Evolutionary conservation across 2,888 invertebrate species (phyloP), one percentile per base, ranked within the genome.

Genomic region (Colostygia pectinataria): DNA sequence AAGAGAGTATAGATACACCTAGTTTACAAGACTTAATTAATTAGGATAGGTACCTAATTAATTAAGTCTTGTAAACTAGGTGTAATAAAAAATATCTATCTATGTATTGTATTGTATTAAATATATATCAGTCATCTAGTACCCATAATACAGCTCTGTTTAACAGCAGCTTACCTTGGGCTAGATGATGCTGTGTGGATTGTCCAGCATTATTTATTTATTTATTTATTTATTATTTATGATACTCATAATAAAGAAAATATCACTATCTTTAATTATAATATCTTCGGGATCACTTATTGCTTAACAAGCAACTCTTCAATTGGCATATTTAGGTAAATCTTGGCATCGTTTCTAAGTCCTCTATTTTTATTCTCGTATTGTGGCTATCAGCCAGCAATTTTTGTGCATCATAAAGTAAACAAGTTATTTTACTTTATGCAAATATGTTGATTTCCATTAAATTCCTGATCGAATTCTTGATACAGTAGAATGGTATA

Each of bases 331-430:
- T 64, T 71, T 75, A 75, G 68, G 67, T 80, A 80, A 79, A 77
- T 79, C 66, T 85, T 86, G 85, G 84, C 84, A 83, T 77, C 74
- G 75, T 66, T 78, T 72, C 72, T 74, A 54, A 68, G 54, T 59
- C 60, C 64, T 62, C 47, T 71, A 69, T 76, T 68, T 74, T 74
- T 71, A 72, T 77, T 72, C 71, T 63, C 49, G 59, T 68, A 74
- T 77, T 68, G 71, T 83, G 79, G 79, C 80, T 68, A 67, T 64
- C 71, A 74, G 80, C 80, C 80, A 83, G 76, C 72, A 70, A 74
- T 76, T 74, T 72, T 69, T 75, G 68, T 77, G 73, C 72, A 78
- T 70, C 65, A 60, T 55, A 63, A 50, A 53, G 45, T 49, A 53
- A 40, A 31, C 39, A 43, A 65, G 66, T 64, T 57, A 62, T 55